Percentiles rank a stretch among this genome's conserved stretches.
Evolutionary conservation across 1,140 invertebrate species (phyloP).

Genomic region (Fopius arisanus): DNA sequence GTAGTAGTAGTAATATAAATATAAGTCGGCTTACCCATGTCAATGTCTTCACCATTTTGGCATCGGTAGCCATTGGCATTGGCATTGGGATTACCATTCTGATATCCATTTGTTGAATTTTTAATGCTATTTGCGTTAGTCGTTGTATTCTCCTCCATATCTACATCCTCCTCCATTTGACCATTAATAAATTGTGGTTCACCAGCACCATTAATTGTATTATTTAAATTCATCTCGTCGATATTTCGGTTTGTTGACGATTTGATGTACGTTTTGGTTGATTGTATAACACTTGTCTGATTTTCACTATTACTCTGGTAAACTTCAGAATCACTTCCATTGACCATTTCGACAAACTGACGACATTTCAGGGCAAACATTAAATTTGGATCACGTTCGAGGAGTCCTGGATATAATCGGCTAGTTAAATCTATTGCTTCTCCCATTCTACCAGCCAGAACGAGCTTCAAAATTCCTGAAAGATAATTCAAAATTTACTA

Average conservation of each 20-base stretch:
- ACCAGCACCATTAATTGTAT: constrained; percentile 55
- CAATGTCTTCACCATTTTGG: constrained; percentile 69
- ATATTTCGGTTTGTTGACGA: constrained; percentile 60
- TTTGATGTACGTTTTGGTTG: constrained; percentile 72
- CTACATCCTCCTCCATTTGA: constrained; percentile 61
- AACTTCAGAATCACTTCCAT: constrained; percentile 81
- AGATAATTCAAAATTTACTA: constrained; percentile 36
- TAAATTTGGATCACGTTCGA: constrained; percentile 89
- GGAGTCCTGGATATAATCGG: constrained; percentile 87
- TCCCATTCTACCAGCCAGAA: constrained; percentile 90
- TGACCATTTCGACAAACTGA: constrained; percentile 97
- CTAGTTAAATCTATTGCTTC: constrained; percentile 93
- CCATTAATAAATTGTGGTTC: constrained; percentile 59
- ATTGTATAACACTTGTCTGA: constrained; percentile 79
- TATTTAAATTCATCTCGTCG: constrained; percentile 61
- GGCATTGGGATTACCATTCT: constrained; percentile 70
- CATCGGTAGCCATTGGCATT: constrained; percentile 62
- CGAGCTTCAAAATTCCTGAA: constrained; percentile 91
- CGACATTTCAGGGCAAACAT: constrained; percentile 95
- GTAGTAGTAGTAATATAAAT: not conserved
- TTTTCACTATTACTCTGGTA: constrained; percentile 63
- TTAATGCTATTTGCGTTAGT: constrained; percentile 52
- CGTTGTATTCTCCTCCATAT: constrained; percentile 59
- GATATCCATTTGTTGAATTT: constrained; percentile 68
- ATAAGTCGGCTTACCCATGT: constrained; percentile 68